Evolutionary conservation across 2,888 invertebrate species (phyloP).

Genomic region (Pheosia gnoma): DNA sequence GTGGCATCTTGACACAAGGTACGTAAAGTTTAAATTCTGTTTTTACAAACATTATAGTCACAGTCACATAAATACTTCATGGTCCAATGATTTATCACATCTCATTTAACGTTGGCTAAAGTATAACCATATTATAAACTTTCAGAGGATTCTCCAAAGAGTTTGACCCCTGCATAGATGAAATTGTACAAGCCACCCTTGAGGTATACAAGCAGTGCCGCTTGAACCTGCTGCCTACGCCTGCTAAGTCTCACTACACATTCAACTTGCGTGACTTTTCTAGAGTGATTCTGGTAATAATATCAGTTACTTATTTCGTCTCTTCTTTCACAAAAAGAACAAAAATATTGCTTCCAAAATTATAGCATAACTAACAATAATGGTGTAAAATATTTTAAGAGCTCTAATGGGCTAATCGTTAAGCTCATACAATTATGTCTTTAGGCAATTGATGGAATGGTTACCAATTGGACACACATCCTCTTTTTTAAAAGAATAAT

Average conservation of each 20-base stretch:
- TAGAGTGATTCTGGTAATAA: conserved; percentile 88
- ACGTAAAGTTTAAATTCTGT: conserved; percentile 11
- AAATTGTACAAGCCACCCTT: conserved; percentile 94
- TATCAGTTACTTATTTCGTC: too few species aligned
- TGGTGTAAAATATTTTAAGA: too few species aligned
- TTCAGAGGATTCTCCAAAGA: conserved; percentile 96
- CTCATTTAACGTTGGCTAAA: background rate
- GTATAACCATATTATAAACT: conserved; percentile 16
- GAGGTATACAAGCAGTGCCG: conserved; percentile 94
- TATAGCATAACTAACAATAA: too few species aligned
- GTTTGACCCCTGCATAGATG: conserved; percentile 95
- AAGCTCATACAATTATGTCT: too few species aligned
- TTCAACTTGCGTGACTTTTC: conserved; percentile 98
- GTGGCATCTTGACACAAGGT: conserved; percentile 98
- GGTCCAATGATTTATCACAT: background rate
- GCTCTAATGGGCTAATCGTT: too few species aligned
- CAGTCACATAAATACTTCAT: background rate
- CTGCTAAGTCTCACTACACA: conserved; percentile 96
- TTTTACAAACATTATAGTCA: too few species aligned
- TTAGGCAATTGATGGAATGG: too few species aligned
- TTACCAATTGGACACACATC: too few species aligned
- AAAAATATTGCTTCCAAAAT: too few species aligned
- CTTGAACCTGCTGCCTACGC: conserved; percentile 93
- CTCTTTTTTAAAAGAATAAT: too few species aligned
- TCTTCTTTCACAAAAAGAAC: too few species aligned